Evolutionary conservation across 1,140 invertebrate species (phyloP), one percentile per base, ranked within the genome.

Genomic region (Apis florea): DNA sequence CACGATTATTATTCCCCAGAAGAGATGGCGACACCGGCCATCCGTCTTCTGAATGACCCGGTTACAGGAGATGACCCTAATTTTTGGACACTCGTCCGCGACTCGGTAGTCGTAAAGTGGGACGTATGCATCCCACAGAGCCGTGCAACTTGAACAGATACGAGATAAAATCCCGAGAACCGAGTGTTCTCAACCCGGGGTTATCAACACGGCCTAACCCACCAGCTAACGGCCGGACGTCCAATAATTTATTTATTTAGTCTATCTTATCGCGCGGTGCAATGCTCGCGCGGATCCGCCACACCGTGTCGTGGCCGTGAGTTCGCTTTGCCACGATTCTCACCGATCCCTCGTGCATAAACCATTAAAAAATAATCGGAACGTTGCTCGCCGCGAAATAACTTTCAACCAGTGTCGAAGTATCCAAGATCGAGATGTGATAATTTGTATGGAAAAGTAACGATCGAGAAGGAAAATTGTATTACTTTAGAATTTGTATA

Each of bases 231-330:
- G 89, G 87, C 90, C 82, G 90, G 86, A 89, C 88, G 87, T 86
- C 91, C 90, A 92, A 91, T 40, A 40, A 40, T 40, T 91, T 92
- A 93, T 92, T 93, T 92, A 92, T 92, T 91, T 91, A 89, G 86
- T 84, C 87, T 92, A 91, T 91, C 90, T 92, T 93, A 92, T 90
- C 91, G 85, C 26, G 61, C 74, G 80, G 47, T 26, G 78, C 85
- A 88, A 91, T 90, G 88, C 86, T 86, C 73, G 72, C 85, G 80
- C 90, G 84, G 90, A 88, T 75, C 81, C 24, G 24, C 47, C 83
- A 82, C 84, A 58, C 68, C 63, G 74, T 79, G 74, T 83, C 82
- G 51, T 67, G 53, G 75, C 79, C 78, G 85, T 71, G 81, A 84
- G 79, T 56, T 63, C 59, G 21, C 26, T 61, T 63, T 61, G 17